Conservation (phyloP, 2,113 vertebrate genomes). For the Thymallus thymallus region DNA sequence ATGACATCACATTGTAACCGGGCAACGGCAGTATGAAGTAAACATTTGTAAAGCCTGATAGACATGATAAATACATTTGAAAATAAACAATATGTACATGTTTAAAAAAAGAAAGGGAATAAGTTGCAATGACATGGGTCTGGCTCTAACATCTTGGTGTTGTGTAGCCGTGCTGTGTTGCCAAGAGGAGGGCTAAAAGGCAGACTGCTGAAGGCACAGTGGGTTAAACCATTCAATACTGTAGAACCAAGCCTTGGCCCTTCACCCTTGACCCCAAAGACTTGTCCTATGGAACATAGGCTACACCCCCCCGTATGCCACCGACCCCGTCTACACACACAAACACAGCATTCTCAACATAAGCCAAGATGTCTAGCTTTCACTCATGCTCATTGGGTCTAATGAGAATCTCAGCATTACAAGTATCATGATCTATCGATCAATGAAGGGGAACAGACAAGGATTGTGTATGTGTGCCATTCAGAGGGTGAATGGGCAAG, state of each 20-base stretch:
- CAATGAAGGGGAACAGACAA: too few relatives aligned
- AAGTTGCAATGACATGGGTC: background rate
- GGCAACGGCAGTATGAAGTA: background rate
- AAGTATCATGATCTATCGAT: background rate
- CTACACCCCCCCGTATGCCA: background rate
- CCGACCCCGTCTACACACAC: background rate
- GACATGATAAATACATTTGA: background rate
- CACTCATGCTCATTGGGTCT: background rate
- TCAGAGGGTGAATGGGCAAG: too few relatives aligned
- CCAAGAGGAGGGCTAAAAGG: conserved; percentile 24
- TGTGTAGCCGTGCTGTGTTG: background rate
- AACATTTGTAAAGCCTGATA: background rate
- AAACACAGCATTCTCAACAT: background rate
- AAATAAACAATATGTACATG: background rate
- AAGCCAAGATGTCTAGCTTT: background rate
- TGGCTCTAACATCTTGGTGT: background rate
- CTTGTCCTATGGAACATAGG: background rate
- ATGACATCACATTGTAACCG: background rate
- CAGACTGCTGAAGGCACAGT: conserved; percentile 43
- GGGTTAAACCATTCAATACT: conserved; percentile 33
- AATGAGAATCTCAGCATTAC: conserved; percentile 9
- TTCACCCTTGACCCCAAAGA: background rate
- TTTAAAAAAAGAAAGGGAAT: background rate
- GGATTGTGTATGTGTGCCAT: too few relatives aligned
- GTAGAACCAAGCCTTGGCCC: background rate